Percentiles rank a stretch among this genome's conserved stretches.
phyloP scores from a whole-genome alignment of 2,113 vertebrate species.

The Siniperca chuatsi region DNA sequence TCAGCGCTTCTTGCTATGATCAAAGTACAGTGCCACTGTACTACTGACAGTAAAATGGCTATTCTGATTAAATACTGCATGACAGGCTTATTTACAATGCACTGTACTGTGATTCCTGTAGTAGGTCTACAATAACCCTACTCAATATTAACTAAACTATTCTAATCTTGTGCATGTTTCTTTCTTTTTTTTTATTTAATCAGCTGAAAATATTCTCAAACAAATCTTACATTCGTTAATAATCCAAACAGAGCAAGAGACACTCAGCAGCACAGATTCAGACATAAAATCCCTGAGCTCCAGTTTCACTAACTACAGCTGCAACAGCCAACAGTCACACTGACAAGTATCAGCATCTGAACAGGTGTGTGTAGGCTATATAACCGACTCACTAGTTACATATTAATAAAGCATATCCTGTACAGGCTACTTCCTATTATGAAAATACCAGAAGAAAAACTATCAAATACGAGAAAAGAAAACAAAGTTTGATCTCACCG shows the following conservation, averaged over 20 bases:
- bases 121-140: accelerated
- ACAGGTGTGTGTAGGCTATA: slow-evolving; percentile 56
- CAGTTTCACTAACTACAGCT: not conserved
- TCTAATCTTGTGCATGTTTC: not conserved
- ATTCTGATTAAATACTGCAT: not conserved
- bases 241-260: not conserved
- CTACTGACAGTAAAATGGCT: not conserved
- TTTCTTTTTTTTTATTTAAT: not conserved
- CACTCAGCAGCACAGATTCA: slow-evolving; percentile 1
- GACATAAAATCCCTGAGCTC: not conserved
- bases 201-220: not conserved
- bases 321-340: not conserved
- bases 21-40: slow-evolving; percentile 26
- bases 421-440: not conserved
- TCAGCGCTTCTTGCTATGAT: slow-evolving; percentile 34
- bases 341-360: not conserved
- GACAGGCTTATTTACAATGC: not conserved
- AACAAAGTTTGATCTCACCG: slow-evolving; percentile 64
- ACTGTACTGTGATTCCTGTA: not conserved
- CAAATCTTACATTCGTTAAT: not conserved
- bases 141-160: not conserved
- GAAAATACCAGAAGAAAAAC: not conserved
- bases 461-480: not conserved
- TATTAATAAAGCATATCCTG: not conserved
- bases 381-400: slow-evolving; percentile 33